Conservation (phyloP, 23 tunicate genomes). For the Botrylloides violaceus region DNA sequence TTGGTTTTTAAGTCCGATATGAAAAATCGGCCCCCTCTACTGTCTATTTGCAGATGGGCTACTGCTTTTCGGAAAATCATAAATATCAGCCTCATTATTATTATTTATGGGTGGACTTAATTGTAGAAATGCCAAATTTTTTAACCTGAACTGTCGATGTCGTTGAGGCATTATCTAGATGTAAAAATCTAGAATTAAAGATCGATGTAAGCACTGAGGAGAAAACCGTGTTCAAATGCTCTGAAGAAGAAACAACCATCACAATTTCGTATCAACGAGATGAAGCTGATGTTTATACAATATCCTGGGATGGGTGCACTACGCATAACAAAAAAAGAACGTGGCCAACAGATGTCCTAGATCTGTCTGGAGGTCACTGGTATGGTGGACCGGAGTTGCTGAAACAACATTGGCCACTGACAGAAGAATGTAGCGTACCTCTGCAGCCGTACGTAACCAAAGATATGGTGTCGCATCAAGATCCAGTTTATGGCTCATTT, state of each 20-base stretch:
- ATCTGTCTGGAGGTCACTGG: constrained; percentile 47
- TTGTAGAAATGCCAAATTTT: too few relatives aligned
- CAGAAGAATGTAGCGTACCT: constrained; percentile 3
- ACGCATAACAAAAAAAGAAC: background rate
- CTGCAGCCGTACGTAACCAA: constrained; percentile 6
- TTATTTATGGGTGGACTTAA: too few relatives aligned
- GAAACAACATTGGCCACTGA: constrained; percentile 67
- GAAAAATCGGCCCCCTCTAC: too few relatives aligned
- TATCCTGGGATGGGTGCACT: background rate
- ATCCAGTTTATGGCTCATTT: constrained; percentile 18
- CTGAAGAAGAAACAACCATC: background rate
- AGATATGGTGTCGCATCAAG: constrained; percentile 9
- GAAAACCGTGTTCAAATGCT: background rate
- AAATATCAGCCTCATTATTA: too few relatives aligned
- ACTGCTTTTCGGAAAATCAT: too few relatives aligned
- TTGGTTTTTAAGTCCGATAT: too few relatives aligned
- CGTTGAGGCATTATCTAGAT: too few relatives aligned
- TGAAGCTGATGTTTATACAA: background rate
- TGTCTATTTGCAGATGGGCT: too few relatives aligned
- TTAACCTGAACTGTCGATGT: too few relatives aligned
- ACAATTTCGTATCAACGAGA: background rate
- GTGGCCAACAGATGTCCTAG: constrained; percentile 45
- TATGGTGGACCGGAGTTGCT: constrained; percentile 77
- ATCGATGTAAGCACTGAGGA: background rate
- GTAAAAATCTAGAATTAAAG: too few relatives aligned